These are phyloP conservation scores for Limnephilus lunatus DNA, from an alignment of 2,888 invertebrate genomes.

Conservation along the genomic window DNA sequence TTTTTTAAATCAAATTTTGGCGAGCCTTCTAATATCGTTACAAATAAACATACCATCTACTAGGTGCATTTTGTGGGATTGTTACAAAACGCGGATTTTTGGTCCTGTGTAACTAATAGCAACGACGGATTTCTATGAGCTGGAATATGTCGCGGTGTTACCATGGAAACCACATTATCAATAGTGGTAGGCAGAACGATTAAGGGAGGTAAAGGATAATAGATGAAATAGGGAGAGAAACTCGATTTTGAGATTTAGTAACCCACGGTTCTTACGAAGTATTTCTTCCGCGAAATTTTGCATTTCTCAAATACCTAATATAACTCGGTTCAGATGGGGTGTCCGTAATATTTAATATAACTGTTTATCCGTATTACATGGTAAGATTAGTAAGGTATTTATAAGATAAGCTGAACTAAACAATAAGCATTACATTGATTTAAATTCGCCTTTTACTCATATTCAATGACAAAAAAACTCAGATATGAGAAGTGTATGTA, in stretches of 20 bases:
- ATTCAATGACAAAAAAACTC: too few species aligned
- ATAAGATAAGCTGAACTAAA: too few species aligned
- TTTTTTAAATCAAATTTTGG: too few species aligned
- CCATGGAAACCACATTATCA: neutral
- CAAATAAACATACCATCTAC: neutral
- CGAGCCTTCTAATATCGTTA: neutral
- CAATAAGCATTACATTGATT: too few species aligned
- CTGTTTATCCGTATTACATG: too few species aligned
- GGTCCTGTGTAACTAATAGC: neutral
- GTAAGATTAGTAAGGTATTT: too few species aligned
- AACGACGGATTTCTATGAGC: neutral
- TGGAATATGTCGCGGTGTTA: neutral
- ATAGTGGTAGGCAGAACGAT: neutral
- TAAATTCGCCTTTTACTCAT: too few species aligned
- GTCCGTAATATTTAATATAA: neutral
- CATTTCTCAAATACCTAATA: neutral
- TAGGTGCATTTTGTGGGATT: neutral
- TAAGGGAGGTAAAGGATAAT: neutral
- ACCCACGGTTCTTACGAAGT: neutral
- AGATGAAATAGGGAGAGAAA: neutral
- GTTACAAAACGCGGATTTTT: neutral
- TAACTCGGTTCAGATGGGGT: neutral
- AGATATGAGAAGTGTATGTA: too few species aligned
- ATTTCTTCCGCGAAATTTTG: neutral
- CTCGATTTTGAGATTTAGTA: neutral